phyloP scores from a whole-genome alignment of 2,113 vertebrate genomes.

The Arvicanthis niloticus region DNA sequence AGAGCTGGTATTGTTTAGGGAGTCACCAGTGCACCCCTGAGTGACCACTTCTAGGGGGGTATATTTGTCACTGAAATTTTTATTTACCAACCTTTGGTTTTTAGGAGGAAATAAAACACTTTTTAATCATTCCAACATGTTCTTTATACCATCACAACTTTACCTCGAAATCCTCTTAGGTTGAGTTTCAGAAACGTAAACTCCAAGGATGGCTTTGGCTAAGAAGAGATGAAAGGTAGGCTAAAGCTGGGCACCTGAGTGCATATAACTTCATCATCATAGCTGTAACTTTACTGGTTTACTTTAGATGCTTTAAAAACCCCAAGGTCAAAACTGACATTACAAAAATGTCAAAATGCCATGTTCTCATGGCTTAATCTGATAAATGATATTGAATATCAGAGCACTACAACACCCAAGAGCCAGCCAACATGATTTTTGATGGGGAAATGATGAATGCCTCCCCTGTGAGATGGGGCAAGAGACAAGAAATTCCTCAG shows the following conservation, averaged over 20 bases:
- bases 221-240: neutral
- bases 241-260: neutral
- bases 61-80: no score
- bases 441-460: conserved; percentile 56
- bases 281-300: neutral
- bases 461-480: neutral
- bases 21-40: neutral
- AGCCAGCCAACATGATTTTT: conserved; percentile 41
- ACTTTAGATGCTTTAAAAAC: conserved; percentile 43
- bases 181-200: neutral
- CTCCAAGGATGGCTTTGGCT: neutral
- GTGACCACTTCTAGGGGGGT: neutral
- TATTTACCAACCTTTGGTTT: neutral
- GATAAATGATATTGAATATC: conserved; percentile 69
- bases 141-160: neutral
- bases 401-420: conserved; percentile 41
- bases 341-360: conserved; percentile 51
- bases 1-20: neutral
- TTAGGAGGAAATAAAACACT: neutral
- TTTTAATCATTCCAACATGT: neutral
- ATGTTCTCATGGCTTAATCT: conserved; percentile 54
- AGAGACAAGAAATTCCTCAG: neutral
- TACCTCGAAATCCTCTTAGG: neutral
- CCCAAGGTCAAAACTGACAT: conserved; percentile 57
- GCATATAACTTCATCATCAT: neutral